A percentile compares a stretch with the other conserved stretches of the same genome.
phyloP scores from a whole-genome alignment of 1,140 invertebrate species.

The Aleiodes sp. region DNA sequence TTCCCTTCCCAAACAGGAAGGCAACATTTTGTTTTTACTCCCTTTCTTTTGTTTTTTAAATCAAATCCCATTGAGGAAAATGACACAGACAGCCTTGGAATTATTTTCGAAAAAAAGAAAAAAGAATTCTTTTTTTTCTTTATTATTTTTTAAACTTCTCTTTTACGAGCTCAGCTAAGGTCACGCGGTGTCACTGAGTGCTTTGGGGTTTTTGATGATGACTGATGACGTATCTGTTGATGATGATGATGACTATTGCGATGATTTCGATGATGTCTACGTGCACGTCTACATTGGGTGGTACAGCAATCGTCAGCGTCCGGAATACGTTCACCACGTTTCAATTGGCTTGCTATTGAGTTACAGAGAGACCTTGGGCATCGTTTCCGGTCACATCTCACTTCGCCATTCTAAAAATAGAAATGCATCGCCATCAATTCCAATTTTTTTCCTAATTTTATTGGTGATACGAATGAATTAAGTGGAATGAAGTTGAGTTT shows the following conservation, averaged over 20 bases:
- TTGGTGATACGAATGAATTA: neutral
- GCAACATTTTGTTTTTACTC: neutral
- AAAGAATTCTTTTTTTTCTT: neutral
- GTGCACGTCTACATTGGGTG: conserved; percentile 63
- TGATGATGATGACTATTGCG: conserved; percentile 57
- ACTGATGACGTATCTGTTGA: conserved; percentile 49
- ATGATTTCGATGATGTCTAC: conserved; percentile 63
- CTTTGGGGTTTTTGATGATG: conserved; percentile 36
- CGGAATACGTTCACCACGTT: conserved; percentile 52
- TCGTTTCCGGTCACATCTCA: conserved; percentile 80
- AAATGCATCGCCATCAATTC: neutral
- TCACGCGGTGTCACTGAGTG: conserved; percentile 48
- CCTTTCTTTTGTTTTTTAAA: too few species aligned
- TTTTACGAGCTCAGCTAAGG: conserved; percentile 46
- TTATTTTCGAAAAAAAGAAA: neutral
- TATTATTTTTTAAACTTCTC: conserved; percentile 10
- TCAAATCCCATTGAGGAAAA: conserved; percentile 6
- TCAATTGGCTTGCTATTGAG: conserved; percentile 58
- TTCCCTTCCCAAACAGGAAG: neutral
- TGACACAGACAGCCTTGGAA: conserved; percentile 11
- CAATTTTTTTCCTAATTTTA: conserved; percentile 7
- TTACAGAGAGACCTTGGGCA: conserved; percentile 79
- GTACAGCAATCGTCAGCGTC: conserved; percentile 68
- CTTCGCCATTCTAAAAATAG: conserved; percentile 77
- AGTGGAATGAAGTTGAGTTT: neutral